Percentiles rank a stretch among this genome's conserved stretches.
Evolutionary conservation across 2,888 invertebrate genomes (phyloP).

Genomic region (Phalera bucephala): DNA sequence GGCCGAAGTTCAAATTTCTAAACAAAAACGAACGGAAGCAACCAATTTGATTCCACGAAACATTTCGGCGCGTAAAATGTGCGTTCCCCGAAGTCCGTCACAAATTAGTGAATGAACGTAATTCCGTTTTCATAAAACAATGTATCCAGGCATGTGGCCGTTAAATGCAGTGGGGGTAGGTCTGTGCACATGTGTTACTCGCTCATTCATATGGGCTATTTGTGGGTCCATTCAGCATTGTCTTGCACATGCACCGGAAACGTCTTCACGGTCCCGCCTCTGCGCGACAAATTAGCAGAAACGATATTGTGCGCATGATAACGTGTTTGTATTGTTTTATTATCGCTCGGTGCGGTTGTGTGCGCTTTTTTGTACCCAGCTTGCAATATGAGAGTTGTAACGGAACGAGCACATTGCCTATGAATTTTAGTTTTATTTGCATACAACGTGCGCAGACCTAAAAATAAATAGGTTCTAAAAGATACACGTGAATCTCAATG

Average conservation of each 20-base stretch:
- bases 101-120: slow-evolving; percentile 68
- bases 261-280: slow-evolving; percentile 46
- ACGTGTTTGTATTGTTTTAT: slow-evolving; percentile 23
- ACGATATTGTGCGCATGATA: slow-evolving; percentile 40
- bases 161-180: slow-evolving; percentile 48
- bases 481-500: too few relatives aligned
- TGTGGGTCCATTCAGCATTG: slow-evolving; percentile 79
- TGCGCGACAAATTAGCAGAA: slow-evolving; percentile 68
- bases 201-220: slow-evolving; percentile 77
- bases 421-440: too few relatives aligned
- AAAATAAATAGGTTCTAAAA: too few relatives aligned
- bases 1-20: neutral
- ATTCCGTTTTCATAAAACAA: slow-evolving; percentile 75
- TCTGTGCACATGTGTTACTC: slow-evolving; percentile 70
- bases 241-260: slow-evolving; percentile 80
- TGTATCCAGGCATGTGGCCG: slow-evolving; percentile 63
- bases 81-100: slow-evolving; percentile 65
- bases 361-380: neutral
- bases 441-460: too few relatives aligned
- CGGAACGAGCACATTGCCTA: neutral
- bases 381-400: neutral
- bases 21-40: slow-evolving; percentile 27
- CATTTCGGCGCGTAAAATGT: slow-evolving; percentile 54
- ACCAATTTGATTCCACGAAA: slow-evolving; percentile 36
- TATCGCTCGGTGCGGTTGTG: slow-evolving; percentile 1